Base-by-base conservation (phyloP, 2,888 invertebrate genomes). In the Campoplex nolae region DNA sequence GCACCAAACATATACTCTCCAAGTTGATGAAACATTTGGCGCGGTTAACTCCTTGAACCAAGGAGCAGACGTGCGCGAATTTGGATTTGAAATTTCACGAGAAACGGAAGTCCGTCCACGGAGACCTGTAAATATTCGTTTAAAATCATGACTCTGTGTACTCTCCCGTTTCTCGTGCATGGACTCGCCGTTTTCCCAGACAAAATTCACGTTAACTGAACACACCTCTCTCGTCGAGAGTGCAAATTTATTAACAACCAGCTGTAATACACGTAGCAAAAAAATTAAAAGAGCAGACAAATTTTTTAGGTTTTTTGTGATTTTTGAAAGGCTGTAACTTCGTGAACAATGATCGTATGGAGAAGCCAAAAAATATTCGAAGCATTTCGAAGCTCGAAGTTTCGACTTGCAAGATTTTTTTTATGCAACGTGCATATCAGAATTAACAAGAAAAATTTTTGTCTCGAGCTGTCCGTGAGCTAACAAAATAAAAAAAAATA, bases 61-160 rank as follows among this genome's bases (percentile, higher is more conserved):
- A 62, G 16, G 7, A 89, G 95, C 95, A 2, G 95, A 95, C 16
- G 95, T 95, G 85, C 94, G 87, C 86, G 81, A 42, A 78, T 68
- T 56, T 16, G n/a, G 48, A 67, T 77, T 65, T 65, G 13, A 83
- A 48, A 79, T 79, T 74, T 16, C 79, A 48, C 71, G 71, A 65
- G 48, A 67, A 56, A 73, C 56, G 68, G 16, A n/a, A 74, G 58
- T 74, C 68, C 38, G 38, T 58, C 68, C 76, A 42, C 76, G 23
- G 79, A 68, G 68, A 79, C 74, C 74, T 84, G 79, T 84, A 84
- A 79, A 84, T 84, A 84, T 84, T 84, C 78, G 78, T 75, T 84
- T 74, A 79, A 79, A 74, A 74, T 79, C 67, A 68, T 23, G 28
- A 48, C 65, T 7, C 51, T 58, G 65, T 67, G 54, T 73, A 38